Evolutionary conservation across 2,888 invertebrate species (phyloP).

Genomic region (Pycnomerus fuliginosus): DNA sequence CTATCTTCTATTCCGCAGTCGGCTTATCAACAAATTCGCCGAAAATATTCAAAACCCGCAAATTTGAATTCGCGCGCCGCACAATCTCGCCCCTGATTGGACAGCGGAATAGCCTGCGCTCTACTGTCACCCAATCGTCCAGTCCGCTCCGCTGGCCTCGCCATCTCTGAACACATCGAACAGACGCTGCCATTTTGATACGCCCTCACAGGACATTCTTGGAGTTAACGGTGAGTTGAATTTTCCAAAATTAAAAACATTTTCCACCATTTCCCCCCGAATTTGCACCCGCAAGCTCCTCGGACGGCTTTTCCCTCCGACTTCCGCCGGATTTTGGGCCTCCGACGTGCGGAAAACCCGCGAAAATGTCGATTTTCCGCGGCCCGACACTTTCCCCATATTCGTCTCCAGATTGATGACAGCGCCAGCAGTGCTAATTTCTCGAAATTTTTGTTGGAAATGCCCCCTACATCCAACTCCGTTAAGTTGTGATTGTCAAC

Average conservation of each 20-base stretch:
- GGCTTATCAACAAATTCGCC: no score
- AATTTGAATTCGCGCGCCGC: no score
- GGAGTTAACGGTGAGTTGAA: slow-evolving; percentile 53
- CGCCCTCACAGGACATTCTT: slow-evolving; percentile 61
- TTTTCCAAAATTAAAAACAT: slow-evolving; percentile 20
- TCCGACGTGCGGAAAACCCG: slow-evolving; percentile 3
- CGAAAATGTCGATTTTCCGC: slow-evolving; percentile 24
- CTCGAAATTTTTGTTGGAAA: slow-evolving; percentile 65
- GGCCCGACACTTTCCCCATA: slow-evolving; percentile 39
- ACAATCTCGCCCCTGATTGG: no score
- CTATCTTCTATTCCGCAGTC: no score
- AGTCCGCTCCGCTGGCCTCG: slow-evolving; percentile 48
- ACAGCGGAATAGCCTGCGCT: no score
- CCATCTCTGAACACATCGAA: slow-evolving; percentile 53
- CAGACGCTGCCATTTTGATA: slow-evolving; percentile 54
- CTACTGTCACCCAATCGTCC: no score
- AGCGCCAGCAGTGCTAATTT: slow-evolving; percentile 70
- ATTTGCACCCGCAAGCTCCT: slow-evolving; percentile 1
- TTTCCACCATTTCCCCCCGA: slow-evolving; percentile 10
- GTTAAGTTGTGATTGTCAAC: slow-evolving; percentile 52
- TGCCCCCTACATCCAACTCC: slow-evolving; percentile 60
- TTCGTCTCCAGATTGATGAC: slow-evolving; percentile 59
- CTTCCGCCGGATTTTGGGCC: slow-evolving; percentile 1
- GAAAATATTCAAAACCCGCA: no score
- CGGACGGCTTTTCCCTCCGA: slow-evolving; percentile 1